Conservation (phyloP, 1,140 invertebrate species). For the Drosophila malerkotliana region DNA sequence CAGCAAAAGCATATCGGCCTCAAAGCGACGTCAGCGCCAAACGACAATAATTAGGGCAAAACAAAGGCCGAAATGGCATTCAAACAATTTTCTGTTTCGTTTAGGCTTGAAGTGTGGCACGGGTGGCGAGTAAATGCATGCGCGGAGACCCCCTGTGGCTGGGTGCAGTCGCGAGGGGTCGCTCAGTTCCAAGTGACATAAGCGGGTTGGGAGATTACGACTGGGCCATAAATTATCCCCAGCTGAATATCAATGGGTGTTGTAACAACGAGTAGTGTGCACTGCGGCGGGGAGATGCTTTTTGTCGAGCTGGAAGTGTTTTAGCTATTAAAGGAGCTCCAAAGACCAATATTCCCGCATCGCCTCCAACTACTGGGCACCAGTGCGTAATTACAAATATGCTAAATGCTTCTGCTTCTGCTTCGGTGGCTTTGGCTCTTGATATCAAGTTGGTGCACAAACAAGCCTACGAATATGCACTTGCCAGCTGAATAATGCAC, state of each 20-base stretch:
- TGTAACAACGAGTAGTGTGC: conserved; percentile 1
- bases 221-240: conserved; percentile 13
- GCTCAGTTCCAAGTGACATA: conserved; percentile 20
- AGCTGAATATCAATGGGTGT: conserved; percentile 17
- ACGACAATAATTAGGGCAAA: conserved; percentile 39
- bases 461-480: conserved; percentile 18
- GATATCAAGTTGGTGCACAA: conserved; percentile 30
- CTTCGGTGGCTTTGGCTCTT: conserved; percentile 28
- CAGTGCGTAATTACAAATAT: conserved; percentile 15
- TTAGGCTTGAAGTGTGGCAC: conserved; percentile 32
- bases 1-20: conserved; percentile 2
- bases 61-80: conserved; percentile 48
- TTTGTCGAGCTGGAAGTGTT: too few species aligned
- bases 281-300: too few species aligned
- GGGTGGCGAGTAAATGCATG: conserved; percentile 17
- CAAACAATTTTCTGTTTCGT: conserved; percentile 54
- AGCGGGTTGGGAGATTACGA: conserved; percentile 8
- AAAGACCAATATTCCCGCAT: too few species aligned
- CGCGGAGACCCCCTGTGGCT: conserved; percentile 3
- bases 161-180: conserved; percentile 21
- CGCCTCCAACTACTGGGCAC: not conserved
- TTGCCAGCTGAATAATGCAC: conserved; percentile 11
- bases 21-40: conserved; percentile 22
- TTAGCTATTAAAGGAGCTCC: too few species aligned
- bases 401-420: conserved; percentile 34